Percentiles rank a stretch among this genome's conserved stretches.
Evolutionary conservation across 2,113 vertebrate genomes (phyloP).

Genomic region (Choloepus hoffmanni): DNA sequence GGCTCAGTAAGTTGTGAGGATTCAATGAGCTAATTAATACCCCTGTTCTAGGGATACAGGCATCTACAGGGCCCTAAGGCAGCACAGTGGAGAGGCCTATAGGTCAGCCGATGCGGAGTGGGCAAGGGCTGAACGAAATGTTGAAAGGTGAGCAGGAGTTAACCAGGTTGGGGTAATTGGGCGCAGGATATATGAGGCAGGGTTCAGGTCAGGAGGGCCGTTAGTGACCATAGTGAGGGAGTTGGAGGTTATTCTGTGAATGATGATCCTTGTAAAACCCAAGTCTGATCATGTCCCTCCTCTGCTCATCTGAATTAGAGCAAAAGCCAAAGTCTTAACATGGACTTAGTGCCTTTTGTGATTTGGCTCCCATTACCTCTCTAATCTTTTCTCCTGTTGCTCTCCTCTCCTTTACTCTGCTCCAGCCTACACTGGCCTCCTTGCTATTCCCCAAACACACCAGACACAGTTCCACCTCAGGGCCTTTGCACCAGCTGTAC

Average conservation of each 20-base stretch:
- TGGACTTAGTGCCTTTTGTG: neutral
- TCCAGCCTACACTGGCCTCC: neutral
- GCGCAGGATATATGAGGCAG: neutral
- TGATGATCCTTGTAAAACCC: neutral
- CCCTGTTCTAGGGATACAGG: neutral
- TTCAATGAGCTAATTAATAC: conserved; percentile 24
- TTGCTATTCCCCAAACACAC: neutral
- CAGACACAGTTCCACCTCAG: neutral
- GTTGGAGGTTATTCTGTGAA: neutral
- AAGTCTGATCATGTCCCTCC: neutral
- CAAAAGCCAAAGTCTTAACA: neutral
- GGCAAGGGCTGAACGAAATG: conserved; percentile 44
- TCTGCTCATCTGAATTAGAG: conserved; percentile 17
- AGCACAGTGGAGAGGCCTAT: neutral
- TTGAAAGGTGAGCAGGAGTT: conserved; percentile 1
- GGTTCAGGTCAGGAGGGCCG: neutral
- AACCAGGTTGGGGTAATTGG: neutral
- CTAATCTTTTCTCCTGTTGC: neutral
- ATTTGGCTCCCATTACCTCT: neutral
- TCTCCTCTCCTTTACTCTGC: neutral
- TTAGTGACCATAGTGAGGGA: neutral
- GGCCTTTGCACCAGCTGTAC: neutral
- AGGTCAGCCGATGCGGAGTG: neutral
- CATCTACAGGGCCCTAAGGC: neutral
- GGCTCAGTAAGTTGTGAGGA: neutral